These are phyloP conservation scores for Calliphora vomitoria DNA, from an alignment of 2,888 invertebrate genomes.

Conservation along the genomic window DNA sequence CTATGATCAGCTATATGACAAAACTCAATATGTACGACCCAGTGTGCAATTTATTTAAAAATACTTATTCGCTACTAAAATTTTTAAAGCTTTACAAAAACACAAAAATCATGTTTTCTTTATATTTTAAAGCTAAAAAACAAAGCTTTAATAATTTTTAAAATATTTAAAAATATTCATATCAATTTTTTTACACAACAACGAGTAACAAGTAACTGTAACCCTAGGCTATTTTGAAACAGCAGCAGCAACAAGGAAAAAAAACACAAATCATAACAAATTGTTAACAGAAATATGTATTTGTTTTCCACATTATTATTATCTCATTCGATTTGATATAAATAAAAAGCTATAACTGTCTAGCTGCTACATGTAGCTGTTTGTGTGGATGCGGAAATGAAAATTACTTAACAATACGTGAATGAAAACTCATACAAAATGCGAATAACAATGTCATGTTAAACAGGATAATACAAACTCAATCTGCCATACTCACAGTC, in stretches of 20 bases:
- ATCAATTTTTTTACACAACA: neutral
- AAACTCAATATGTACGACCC: too few species aligned
- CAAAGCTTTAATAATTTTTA: too few species aligned
- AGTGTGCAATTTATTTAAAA: too few species aligned
- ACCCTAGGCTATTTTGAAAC: constrained; percentile 19
- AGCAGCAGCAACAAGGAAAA: neutral
- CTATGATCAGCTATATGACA: too few species aligned
- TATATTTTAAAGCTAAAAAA: too few species aligned
- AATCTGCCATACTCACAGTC: neutral
- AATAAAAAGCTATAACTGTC: constrained; percentile 31
- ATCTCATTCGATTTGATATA: constrained; percentile 53
- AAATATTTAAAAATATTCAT: too few species aligned
- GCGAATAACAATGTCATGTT: constrained; percentile 47
- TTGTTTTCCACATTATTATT: constrained; percentile 63
- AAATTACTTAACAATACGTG: too few species aligned
- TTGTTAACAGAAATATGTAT: constrained; percentile 61
- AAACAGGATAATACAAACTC: constrained; percentile 31
- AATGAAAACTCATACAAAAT: constrained; percentile 31
- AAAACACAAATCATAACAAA: constrained; percentile 52
- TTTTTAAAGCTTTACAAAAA: too few species aligned
- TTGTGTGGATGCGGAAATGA: too few species aligned
- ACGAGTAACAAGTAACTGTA: neutral
- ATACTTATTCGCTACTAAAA: too few species aligned
- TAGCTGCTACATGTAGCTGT: neutral
- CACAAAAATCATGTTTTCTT: too few species aligned